These are phyloP conservation scores for Choloepus hoffmanni DNA, from an alignment of 2,113 vertebrate genomes.

Conservation along the genomic window DNA sequence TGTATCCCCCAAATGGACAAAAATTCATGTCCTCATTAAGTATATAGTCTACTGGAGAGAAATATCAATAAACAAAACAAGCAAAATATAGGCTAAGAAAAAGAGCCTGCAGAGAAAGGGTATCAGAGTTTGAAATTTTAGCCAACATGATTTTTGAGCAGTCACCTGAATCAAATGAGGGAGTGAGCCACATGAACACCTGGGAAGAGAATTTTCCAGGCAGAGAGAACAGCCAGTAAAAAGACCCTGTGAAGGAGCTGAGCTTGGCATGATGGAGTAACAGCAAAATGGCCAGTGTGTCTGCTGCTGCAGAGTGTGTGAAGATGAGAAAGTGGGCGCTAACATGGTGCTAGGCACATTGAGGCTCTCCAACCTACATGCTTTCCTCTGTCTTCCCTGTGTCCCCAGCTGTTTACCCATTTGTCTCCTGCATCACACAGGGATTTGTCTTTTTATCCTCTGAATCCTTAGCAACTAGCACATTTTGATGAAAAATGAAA, in stretches of 20 bases:
- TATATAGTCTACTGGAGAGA: background rate
- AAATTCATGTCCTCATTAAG: background rate
- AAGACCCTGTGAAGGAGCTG: background rate
- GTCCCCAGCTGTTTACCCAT: background rate
- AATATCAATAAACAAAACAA: background rate
- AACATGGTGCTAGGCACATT: accelerated
- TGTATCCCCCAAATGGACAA: background rate
- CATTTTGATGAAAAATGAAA: background rate
- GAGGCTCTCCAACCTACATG: accelerated
- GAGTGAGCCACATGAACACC: background rate
- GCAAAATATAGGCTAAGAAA: background rate
- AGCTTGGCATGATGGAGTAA: background rate
- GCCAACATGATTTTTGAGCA: background rate
- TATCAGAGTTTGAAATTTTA: background rate
- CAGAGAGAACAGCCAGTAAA: background rate
- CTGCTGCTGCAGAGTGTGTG: background rate
- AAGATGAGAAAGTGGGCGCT: background rate
- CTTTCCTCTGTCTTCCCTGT: background rate
- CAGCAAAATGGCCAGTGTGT: background rate
- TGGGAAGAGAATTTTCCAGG: background rate
- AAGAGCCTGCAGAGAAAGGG: too few species aligned
- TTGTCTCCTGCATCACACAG: background rate
- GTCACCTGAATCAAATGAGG: background rate
- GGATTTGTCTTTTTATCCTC: background rate
- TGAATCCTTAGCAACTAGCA: background rate